These are phyloP conservation scores for Trimorus sp. DNA, from an alignment of 2,888 invertebrate genomes.

Conservation along the genomic window DNA sequence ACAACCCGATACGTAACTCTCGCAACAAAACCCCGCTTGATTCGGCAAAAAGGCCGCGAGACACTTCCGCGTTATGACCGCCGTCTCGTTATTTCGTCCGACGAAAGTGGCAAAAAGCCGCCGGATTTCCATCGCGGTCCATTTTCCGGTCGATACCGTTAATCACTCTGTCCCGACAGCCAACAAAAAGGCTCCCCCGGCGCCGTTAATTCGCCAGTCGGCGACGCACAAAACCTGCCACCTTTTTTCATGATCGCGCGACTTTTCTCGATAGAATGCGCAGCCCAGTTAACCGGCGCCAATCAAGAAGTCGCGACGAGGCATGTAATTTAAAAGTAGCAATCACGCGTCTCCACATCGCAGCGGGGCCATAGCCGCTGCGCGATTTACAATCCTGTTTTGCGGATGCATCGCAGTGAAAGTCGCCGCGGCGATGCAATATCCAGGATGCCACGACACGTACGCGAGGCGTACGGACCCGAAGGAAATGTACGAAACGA, in stretches of 20 bases:
- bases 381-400: conserved; percentile 66
- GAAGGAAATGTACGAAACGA: conserved; percentile 65
- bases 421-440: conserved; percentile 63
- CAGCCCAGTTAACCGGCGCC: conserved; percentile 58
- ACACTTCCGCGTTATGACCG: no score
- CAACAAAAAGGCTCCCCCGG: conserved; percentile 8
- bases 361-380: conserved; percentile 58
- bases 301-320: conserved; percentile 64
- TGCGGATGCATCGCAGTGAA: conserved; percentile 67
- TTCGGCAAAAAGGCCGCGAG: no score
- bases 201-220: conserved; percentile 23
- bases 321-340: conserved; percentile 64
- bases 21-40: no score
- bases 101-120: no score
- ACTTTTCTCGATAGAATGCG: conserved; percentile 52
- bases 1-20: no score
- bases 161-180: conserved; percentile 27
- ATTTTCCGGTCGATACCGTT: neutral
- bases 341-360: conserved; percentile 63
- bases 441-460: conserved; percentile 67
- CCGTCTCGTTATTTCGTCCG: no score
- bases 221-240: conserved; percentile 25
- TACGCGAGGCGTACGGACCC: conserved; percentile 59
- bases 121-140: no score
- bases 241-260: conserved; percentile 45